Percentiles rank a stretch among this genome's conserved stretches.
Evolutionary conservation across 2,888 invertebrate species (phyloP).

Genomic region (Brenthis hecate): DNA sequence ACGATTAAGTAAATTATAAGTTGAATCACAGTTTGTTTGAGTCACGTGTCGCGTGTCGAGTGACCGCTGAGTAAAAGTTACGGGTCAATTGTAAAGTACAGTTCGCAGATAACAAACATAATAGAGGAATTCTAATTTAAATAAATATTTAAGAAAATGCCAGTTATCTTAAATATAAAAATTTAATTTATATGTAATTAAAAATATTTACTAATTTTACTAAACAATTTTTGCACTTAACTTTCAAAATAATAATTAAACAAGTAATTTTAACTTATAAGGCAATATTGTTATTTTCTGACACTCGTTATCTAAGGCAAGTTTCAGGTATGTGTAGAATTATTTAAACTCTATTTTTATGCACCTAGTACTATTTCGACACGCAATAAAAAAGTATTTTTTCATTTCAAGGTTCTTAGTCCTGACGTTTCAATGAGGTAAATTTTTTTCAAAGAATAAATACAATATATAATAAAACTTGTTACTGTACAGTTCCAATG

Average conservation of each 20-base stretch:
- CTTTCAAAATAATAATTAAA: no score
- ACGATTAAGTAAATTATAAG: constrained; percentile 32
- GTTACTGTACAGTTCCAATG: no score
- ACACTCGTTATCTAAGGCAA: no score
- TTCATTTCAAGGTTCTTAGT: constrained; percentile 38
- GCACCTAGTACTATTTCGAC: constrained; percentile 28
- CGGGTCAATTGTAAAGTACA: constrained; percentile 24
- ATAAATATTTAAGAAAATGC: no score
- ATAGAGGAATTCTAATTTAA: no score
- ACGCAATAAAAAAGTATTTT: constrained; percentile 36
- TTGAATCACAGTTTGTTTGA: constrained; percentile 24
- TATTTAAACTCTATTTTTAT: constrained; percentile 16
- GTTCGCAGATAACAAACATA: background rate
- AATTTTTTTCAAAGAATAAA: background rate
- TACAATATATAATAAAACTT: no score
- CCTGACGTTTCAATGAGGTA: constrained; percentile 6
- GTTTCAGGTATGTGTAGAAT: background rate
- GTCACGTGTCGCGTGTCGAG: constrained; percentile 26
- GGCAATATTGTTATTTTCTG: no score
- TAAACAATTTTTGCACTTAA: no score
- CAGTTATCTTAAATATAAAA: no score
- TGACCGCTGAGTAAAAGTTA: constrained; percentile 21
- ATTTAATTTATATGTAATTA: no score
- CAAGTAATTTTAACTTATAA: no score
- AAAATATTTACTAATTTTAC: no score